Evolutionary conservation across 2,888 invertebrate species (phyloP), one percentile per base, ranked within the genome.

Genomic region (Thereva unica): DNA sequence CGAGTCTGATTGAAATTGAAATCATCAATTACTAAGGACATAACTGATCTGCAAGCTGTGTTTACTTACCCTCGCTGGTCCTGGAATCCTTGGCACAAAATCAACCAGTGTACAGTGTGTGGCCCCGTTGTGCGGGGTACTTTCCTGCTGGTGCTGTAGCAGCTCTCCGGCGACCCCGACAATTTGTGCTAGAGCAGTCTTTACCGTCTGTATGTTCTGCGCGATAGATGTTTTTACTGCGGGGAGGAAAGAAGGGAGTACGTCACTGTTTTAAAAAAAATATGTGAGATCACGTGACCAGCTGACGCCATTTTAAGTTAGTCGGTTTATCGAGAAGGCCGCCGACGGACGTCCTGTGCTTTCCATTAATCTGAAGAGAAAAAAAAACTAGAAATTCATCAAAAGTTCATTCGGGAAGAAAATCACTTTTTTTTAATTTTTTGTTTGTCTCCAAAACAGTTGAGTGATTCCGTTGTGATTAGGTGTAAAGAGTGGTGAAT

Each of bases 251-350:
- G 23, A 23, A 23, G 66, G 66, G 64, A 75, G 77, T 78, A 81
- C 81, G 81, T 82, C 82, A 82, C 82, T 80, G 78, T 82, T 59
- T 64, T 66, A 66, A 66, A 61, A 57, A 78, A 23, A 23, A n/a
- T n/a, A n/a, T 23, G 23, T 23, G 23, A 76, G 81, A 76, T 84
- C 84, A 84, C 84, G 84, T 84, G 84, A 84, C 82, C 78, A 77
- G 78, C 79, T 80, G 83, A 82, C 84, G 84, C 84, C 84, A 84
- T 84, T 84, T 84, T 68, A 70, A 69, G 55, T 68, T 66, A 84
- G 82, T 82, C 38, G 35, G 52, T 52, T 6, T 8, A 5, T 23
- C 52, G 59, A 56, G 66, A 45, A 54, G 59, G 55, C 40, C 44
- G 44, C 59, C 53, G 66, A 53, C 59, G 54, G 80, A 80, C 80